Conservation (phyloP, 2,113 vertebrate genomes). For the Trinectes maculatus region DNA sequence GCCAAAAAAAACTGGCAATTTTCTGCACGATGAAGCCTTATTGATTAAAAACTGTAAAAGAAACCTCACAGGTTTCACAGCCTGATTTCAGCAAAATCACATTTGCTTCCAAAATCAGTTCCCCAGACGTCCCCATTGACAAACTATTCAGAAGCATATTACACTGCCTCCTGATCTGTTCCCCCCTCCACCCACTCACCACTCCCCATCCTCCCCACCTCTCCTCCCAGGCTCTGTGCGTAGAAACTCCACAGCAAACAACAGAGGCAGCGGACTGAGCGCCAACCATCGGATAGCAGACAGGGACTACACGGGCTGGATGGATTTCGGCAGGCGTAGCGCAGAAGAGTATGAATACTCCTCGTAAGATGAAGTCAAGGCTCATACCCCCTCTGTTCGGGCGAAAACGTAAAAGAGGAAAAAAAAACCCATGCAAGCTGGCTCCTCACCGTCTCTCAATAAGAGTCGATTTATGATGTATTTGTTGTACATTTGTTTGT, state of each 20-base stretch:
- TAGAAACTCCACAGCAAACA: slow-evolving; percentile 85
- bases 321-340: slow-evolving; percentile 97
- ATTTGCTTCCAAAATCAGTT: not conserved
- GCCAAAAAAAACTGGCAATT: not conserved
- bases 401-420: slow-evolving; percentile 59
- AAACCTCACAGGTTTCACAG: not conserved
- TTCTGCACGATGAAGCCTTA: not conserved
- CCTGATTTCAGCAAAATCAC: not conserved
- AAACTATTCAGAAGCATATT: slow-evolving; percentile 31
- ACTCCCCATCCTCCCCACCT: not conserved
- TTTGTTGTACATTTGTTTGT: slow-evolving; percentile 88
- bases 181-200: slow-evolving; percentile 5
- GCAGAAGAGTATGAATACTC: slow-evolving; percentile 94
- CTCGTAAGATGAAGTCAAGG: slow-evolving; percentile 76
- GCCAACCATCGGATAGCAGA: slow-evolving; percentile 92
- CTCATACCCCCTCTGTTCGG: slow-evolving; percentile 58
- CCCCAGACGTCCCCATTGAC: not conserved
- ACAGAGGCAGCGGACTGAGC: slow-evolving; percentile 79
- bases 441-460: slow-evolving; percentile 78
- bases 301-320: slow-evolving; percentile 98
- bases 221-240: slow-evolving; percentile 83
- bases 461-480: slow-evolving; percentile 85
- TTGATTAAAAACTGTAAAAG: not conserved
- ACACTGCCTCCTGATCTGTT: slow-evolving; percentile 11
- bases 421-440: slow-evolving; percentile 49